Conservation (phyloP, 2,113 vertebrate species). For the Ifrita kowaldi region DNA sequence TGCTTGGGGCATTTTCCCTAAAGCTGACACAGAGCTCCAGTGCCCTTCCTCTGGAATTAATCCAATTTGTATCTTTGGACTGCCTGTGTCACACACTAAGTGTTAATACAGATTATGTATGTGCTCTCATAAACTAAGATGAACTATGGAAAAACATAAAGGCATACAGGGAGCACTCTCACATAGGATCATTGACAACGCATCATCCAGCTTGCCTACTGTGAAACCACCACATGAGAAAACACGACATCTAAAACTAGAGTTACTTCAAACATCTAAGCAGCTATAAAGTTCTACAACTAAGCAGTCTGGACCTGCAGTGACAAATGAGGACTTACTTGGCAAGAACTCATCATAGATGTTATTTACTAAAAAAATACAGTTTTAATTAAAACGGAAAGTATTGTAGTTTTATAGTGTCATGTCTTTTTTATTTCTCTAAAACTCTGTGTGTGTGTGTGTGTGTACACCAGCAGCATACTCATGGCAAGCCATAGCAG, state of each 20-base stretch:
- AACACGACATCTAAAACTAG: not conserved
- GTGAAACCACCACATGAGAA: not conserved
- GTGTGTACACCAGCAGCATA: not conserved
- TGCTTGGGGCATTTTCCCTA: not conserved
- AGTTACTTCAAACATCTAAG: not conserved
- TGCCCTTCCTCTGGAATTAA: not conserved
- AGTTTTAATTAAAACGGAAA: not conserved
- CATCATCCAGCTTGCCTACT: not conserved
- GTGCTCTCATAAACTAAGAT: not conserved
- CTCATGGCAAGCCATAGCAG: accelerated
- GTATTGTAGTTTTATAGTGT: accelerated
- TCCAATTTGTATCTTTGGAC: accelerated
- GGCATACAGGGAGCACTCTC: not conserved
- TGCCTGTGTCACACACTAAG: not conserved
- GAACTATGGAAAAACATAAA: not conserved
- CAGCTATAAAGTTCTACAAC: not conserved
- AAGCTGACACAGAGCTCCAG: not conserved
- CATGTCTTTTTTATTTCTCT: not conserved
- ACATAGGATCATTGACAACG: not conserved
- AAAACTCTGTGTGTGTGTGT: not conserved
- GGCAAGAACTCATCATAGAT: not conserved
- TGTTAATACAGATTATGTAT: not conserved
- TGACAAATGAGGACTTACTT: not conserved
- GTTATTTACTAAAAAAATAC: not conserved
- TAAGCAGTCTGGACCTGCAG: not conserved